These are phyloP conservation scores for Phalacrocorax aristotelis DNA, from an alignment of 2,113 vertebrate genomes.

Conservation along the genomic window DNA sequence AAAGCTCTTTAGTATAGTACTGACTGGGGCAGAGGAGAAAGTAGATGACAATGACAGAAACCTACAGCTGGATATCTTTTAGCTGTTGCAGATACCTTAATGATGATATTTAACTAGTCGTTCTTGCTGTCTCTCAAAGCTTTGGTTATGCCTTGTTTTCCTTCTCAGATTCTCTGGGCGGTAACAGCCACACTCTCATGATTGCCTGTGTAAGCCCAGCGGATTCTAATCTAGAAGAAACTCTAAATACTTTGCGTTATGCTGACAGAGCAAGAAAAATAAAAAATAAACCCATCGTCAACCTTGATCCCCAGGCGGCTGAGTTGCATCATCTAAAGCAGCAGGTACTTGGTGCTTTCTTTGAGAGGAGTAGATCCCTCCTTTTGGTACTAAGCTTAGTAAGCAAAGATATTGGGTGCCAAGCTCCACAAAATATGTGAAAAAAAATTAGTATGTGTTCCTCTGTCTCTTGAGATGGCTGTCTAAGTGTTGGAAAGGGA, in stretches of 20 bases:
- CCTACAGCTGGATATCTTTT: not conserved
- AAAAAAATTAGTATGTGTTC: rapidly evolving
- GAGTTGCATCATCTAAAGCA: slow-evolving; percentile 86
- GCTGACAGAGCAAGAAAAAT: slow-evolving; percentile 97
- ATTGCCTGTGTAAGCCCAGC: slow-evolving; percentile 96
- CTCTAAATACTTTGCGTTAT: slow-evolving; percentile 93
- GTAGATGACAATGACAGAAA: not conserved
- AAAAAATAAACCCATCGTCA: slow-evolving; percentile 94
- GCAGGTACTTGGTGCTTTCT: slow-evolving; percentile 78
- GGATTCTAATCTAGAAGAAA: slow-evolving; percentile 96
- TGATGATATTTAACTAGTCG: too few relatives aligned
- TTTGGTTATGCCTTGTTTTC: not conserved
- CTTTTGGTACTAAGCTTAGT: not conserved
- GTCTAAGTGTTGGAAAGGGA: not conserved
- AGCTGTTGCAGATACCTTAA: not conserved
- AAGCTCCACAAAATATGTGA: not conserved
- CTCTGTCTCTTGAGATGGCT: not conserved
- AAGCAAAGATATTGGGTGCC: not conserved
- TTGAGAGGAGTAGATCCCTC: not conserved
- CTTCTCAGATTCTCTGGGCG: slow-evolving; percentile 89
- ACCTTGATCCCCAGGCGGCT: slow-evolving; percentile 87
- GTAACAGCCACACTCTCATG: slow-evolving; percentile 97
- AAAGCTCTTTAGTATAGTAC: not conserved
- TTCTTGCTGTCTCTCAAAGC: not conserved
- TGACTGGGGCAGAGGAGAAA: not conserved